These are phyloP conservation scores for Microtus montanus DNA, from an alignment of 2,113 vertebrate genomes.

Conservation along the genomic window DNA sequence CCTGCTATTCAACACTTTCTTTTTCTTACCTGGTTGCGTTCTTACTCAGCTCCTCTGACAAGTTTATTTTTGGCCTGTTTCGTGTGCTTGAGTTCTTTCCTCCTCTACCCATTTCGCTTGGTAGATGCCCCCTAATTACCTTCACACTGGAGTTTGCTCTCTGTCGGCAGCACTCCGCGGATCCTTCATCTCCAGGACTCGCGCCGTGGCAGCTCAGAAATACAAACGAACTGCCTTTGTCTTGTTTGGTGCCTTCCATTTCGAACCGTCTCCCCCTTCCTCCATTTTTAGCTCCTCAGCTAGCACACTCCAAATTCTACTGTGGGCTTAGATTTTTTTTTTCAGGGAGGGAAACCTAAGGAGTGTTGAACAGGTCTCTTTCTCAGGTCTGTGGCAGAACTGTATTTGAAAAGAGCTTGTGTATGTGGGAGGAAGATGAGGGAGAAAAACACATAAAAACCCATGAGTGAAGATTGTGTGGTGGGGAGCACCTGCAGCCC, in stretches of 20 bases:
- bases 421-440: neutral
- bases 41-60: slow-evolving; percentile 49
- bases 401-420: neutral
- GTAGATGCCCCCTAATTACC: neutral
- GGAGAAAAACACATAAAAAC: neutral
- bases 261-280: neutral
- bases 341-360: neutral
- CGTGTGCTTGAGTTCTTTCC: neutral
- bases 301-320: neutral
- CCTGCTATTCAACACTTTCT: neutral
- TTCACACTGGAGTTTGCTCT: neutral
- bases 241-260: neutral
- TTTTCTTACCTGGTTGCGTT: slow-evolving; percentile 26
- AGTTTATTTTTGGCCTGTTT: slow-evolving; percentile 29
- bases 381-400: neutral
- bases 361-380: neutral
- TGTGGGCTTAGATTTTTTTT: neutral
- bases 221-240: neutral
- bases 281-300: neutral
- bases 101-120: neutral
- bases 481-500: too few relatives aligned
- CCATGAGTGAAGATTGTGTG: neutral
- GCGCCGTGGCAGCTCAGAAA: neutral
- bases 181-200: accelerated
- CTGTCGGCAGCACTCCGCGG: neutral